Base-by-base conservation (phyloP, 2,888 invertebrate species). In the Antitype chi region DNA sequence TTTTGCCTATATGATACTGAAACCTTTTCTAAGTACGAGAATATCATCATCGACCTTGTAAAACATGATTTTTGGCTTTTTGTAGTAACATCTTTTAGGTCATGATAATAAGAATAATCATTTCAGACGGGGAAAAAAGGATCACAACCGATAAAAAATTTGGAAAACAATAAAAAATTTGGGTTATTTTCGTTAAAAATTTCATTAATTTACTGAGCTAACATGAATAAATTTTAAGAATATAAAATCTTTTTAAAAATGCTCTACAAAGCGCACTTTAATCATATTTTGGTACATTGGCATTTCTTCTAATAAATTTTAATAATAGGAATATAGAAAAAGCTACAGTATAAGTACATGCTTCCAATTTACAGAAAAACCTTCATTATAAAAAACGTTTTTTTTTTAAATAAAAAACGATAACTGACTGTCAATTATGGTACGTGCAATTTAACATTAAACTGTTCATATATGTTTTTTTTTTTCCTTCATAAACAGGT, bases 81-180 rank as follows among this genome's bases (percentile, higher is more conserved):
- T 28, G 15, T 6, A 62, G 32, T 32, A 67, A 32, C 11, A 59
- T 64, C 17, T n/a, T 32, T 7, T 55, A 25, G 6, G 23, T 59
- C 15, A 32, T 17, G 9, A 47, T 13, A 9, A 59, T 72, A 47
- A 66, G 3, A 66, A 81, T 38, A 25, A 38, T 47, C 1, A 73
- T 86, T 89, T 88, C 88, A 78, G 88, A 87, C 87, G 87, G 85
- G 80, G 32, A 53, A 47, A 49, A 72, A 70, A 76, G 68, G 53
- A 76, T 82, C 78, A 89, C 74, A 87, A 85, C 82, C 67, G 13
- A 73, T 4, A 47, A 52, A 59, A n/a, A 70, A 63, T 32, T 60
- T 67, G 55, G 32, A 57, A 62, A 78, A 55, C 2, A 2, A 73
- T 4, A 47, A 52, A 59, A n/a, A 70, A 63, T 32, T 60, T 67